A percentile compares a stretch with the other conserved stretches of the same genome.
Conservation (phyloP, 2,797 vertebrate species). For the Austrolebias charrua region DNA sequence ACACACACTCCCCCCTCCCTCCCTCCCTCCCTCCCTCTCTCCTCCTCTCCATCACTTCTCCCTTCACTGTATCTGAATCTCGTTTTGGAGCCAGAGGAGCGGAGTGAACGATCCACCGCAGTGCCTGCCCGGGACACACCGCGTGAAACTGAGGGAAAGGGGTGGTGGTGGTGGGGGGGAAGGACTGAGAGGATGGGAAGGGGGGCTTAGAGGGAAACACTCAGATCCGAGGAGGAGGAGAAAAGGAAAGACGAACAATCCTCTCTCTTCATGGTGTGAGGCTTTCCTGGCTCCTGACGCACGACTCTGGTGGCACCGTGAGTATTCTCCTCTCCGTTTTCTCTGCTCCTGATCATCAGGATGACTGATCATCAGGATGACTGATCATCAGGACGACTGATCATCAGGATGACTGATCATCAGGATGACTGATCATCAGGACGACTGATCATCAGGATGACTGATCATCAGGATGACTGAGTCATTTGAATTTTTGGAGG, state of each 20-base stretch:
- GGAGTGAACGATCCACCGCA: constrained; percentile 70
- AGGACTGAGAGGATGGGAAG: constrained; percentile 56
- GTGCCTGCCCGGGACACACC: constrained; percentile 69
- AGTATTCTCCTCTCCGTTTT: constrained; percentile 54
- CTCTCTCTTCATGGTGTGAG: constrained; percentile 65
- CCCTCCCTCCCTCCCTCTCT: constrained; percentile 19
- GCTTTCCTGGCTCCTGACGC: constrained; percentile 69
- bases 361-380: no score
- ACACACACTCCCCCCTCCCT: constrained; percentile 18
- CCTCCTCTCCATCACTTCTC: constrained; percentile 34
- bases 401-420: constrained; percentile 5
- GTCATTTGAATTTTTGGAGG: constrained; percentile 15
- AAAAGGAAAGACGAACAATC: constrained; percentile 41
- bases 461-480: constrained; percentile 24
- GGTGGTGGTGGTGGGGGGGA: no score
- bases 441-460: constrained; percentile 6
- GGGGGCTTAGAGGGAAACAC: constrained; percentile 53
- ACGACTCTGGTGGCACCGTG: constrained; percentile 74
- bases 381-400: no score
- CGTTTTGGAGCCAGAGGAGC: constrained; percentile 65
- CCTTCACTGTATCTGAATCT: constrained; percentile 33
- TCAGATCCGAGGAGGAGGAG: constrained; percentile 12
- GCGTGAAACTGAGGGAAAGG: constrained; percentile 47
- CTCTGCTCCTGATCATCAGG: constrained; percentile 13
- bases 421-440: constrained; percentile 8